Conservation (phyloP, 2,888 invertebrate genomes). For the Rhaphigaster nebulosa region DNA sequence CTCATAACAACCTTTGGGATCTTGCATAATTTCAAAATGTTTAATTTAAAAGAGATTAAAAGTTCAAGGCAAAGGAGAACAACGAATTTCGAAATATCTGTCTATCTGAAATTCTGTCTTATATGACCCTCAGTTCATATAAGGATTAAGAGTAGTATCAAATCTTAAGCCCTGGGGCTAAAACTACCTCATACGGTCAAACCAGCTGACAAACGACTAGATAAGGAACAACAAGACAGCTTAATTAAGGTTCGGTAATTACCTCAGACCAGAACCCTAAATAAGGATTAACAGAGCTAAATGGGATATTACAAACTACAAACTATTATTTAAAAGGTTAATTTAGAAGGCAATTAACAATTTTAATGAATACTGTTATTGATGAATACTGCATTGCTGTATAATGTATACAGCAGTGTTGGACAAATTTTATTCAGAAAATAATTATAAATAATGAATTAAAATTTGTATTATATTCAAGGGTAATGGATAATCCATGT, state of each 20-base stretch:
- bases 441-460: no score
- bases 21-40: no score
- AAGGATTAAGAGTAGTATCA: neutral
- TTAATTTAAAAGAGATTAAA: no score
- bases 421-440: no score
- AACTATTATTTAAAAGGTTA: neutral
- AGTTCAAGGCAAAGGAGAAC: no score
- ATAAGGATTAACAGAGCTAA: neutral
- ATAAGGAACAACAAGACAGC: conserved; percentile 34
- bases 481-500: no score
- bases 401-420: no score
- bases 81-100: no score
- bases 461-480: no score
- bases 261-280: neutral
- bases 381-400: no score
- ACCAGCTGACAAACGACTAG: neutral
- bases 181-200: neutral
- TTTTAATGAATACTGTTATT: neutral
- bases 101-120: no score
- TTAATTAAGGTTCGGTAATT: conserved; percentile 27
- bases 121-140: neutral
- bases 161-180: neutral
- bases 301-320: neutral
- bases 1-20: no score
- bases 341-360: neutral